Base-by-base conservation (phyloP, 2,797 vertebrate species). In the Lutra lutra region DNA sequence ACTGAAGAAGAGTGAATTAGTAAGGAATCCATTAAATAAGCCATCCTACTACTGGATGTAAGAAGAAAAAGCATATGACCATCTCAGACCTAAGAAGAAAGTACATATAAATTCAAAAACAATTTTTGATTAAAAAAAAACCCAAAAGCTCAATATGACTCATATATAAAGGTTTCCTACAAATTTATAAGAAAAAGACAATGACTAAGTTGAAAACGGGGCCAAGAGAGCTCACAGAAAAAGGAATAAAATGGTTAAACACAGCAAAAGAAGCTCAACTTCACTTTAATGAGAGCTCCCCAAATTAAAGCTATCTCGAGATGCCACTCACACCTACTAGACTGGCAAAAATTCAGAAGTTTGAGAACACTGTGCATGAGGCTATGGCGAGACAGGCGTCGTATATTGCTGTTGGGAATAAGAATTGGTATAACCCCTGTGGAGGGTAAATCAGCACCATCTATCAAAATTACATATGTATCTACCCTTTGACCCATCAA, bases 401-500 rank as follows among this genome's bases (percentile, higher is more conserved):
- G 13, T 3, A 11, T 10, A 15, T 35, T 46, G 86, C 92, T 90
- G 72, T 32, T 86, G 90, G 66, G 86, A 60, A 75, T 56, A 51
- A 0, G 40, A 91, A 89, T 85, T 95, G 89, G 48, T 62, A 77
- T 88, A 80, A 95, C 96, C 70, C 72, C 54, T 75, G 78, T 23
- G 62, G 56, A 94, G 96, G 72, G 66, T 78, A 93, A 92, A 89
- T 96, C 89, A 89, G 70, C 89, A 78, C 91, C 95, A 97, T 97
- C 95, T 89, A 96, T 95, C 96, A 98, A 95, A 95, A 96, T 91
- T 60, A 77, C 58, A 72, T 82, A 92, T 94, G 92, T 94, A 89
- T 83, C 70, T 23, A 86, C 35, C 46, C 91, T 96, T 82, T 95
- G 77, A 85, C 92, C 95, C 43, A 77, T 92, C 25, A 91, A 29